phyloP scores from a whole-genome alignment of 2,113 vertebrate species.

The Rhipidura dahli region DNA sequence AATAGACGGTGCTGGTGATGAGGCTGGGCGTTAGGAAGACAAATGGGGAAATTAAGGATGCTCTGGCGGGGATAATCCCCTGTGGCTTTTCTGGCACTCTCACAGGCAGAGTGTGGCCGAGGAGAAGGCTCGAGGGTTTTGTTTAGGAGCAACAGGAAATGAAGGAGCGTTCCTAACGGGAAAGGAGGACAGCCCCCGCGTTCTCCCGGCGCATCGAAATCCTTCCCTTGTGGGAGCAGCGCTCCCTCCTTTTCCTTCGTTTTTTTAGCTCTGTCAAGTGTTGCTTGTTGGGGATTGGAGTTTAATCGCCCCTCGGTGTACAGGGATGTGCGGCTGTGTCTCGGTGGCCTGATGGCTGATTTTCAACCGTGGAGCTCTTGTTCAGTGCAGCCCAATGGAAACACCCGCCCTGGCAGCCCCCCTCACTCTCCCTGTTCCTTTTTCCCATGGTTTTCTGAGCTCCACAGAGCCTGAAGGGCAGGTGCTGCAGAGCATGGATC shows the following conservation, averaged over 20 bases:
- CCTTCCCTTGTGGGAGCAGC: not conserved
- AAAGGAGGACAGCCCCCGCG: not conserved
- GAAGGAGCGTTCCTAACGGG: not conserved
- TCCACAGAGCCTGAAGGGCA: not conserved
- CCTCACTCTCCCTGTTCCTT: not conserved
- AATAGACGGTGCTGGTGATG: not conserved
- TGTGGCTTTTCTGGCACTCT: slow-evolving; percentile 16
- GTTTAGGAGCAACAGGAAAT: not conserved
- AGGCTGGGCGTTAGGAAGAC: slow-evolving; percentile 28
- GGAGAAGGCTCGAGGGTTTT: slow-evolving; percentile 20
- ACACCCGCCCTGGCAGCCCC: not conserved
- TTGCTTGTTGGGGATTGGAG: not conserved
- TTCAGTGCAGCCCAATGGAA: rapidly evolving
- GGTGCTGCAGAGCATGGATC: not conserved
- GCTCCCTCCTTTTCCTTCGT: not conserved
- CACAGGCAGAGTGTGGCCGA: not conserved
- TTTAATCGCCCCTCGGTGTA: not conserved
- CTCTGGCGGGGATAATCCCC: slow-evolving; percentile 10
- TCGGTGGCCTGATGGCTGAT: rapidly evolving
- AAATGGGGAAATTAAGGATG: slow-evolving; percentile 32
- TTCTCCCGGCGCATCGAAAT: not conserved
- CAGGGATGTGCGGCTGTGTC: not conserved
- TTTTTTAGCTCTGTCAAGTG: not conserved
- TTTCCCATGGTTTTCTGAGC: not conserved
- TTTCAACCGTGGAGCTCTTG: rapidly evolving